Evolutionary conservation across 2,113 vertebrate genomes (phyloP), one percentile per base, ranked within the genome.

Genomic region (Oncorhynchus kisutch): DNA sequence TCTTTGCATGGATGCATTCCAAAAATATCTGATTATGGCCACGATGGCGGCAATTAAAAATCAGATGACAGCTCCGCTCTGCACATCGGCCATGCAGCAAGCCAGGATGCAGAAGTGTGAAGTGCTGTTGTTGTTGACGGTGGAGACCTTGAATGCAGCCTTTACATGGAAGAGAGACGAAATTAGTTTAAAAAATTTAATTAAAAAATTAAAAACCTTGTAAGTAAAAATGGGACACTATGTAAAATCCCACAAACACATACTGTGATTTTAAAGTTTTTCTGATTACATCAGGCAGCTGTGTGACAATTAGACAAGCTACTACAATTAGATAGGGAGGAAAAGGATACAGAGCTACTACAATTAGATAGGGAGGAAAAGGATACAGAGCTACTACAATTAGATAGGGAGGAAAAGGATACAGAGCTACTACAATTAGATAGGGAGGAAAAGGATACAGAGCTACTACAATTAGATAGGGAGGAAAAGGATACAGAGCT

Each of bases 21-120:
- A 79, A 29, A 76, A 79, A 77, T 48, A 82, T 75, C 64, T 72
- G 48, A 87, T 81, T 84, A 85, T 70, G 64, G 75, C 1, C 68
- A 39, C 68, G 70, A 80, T 54, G 60, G 70, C 57, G 2, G 54
- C 83, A 83, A 80, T 84, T 85, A 84, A 81, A 84, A 81, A 45
- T 86, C 74, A 66, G 59, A 84, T 81, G 83, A 84, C 76, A 82
- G 54, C 73, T 65, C 66, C 54, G 77, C 49, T 66, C n/a, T 2
- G 73, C 27, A 31, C 67, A 25, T 49, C 48, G 62, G 75, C 73
- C 76, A 64, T 22, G n/a, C 16, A 59, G 24, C n/a, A 20, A 71
- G 74, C 24, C 59, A 51, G 1, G 6, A 45, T 25, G 59, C 65
- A 54, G 66, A 25, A 31, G 64, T 57, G 3, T 29, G 69, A 54